Evolutionary conservation across 2,797 vertebrate species (phyloP).

Genomic region (Podarcis siculus): DNA sequence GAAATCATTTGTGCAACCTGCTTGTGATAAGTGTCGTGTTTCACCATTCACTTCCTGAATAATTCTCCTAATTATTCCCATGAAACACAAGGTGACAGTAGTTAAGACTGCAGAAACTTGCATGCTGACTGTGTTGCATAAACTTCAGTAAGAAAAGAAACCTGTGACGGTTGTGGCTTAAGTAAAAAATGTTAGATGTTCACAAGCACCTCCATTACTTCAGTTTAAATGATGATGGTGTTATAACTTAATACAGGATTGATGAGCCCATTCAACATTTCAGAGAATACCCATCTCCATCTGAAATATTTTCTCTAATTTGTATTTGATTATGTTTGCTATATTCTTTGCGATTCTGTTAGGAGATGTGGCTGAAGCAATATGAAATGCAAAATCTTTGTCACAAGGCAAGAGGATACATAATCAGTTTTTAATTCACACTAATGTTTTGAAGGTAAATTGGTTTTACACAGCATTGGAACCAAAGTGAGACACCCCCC

Average conservation of each 20-base stretch:
- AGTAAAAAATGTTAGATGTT: slow-evolving; percentile 10
- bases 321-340: slow-evolving; percentile 32
- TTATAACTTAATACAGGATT: not conserved
- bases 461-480: slow-evolving; percentile 47
- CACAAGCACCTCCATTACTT: not conserved
- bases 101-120: not conserved
- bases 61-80: not conserved
- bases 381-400: not conserved
- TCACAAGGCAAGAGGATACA: not conserved
- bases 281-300: not conserved
- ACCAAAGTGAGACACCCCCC: slow-evolving; percentile 42
- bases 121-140: slow-evolving; percentile 20
- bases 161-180: not conserved
- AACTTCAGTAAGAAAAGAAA: not conserved
- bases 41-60: not conserved
- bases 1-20: not conserved
- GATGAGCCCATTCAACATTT: not conserved
- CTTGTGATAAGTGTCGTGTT: not conserved
- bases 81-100: slow-evolving; percentile 28
- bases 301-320: slow-evolving; percentile 32
- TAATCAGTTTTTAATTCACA: slow-evolving; percentile 35
- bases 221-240: not conserved
- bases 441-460: slow-evolving; percentile 47
- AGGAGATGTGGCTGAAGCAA: slow-evolving; percentile 23
- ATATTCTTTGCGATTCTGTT: slow-evolving; percentile 7